Conservation (phyloP, 2,113 vertebrate genomes). For the Sinocyclocheilus anshuiensis region DNA sequence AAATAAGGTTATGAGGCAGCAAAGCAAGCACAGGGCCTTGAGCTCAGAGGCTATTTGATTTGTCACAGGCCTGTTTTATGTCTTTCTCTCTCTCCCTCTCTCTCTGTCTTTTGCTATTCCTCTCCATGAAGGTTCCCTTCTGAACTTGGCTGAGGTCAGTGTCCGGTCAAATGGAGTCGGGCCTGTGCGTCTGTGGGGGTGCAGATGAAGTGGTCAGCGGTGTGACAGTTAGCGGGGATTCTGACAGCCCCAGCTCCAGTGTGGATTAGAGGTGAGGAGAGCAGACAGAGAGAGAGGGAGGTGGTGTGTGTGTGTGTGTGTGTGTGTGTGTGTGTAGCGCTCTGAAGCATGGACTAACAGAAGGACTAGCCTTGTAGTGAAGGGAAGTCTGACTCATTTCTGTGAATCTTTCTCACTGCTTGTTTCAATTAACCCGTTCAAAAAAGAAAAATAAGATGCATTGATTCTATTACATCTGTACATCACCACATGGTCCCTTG, state of each 20-base stretch:
- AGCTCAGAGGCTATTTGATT: constrained; percentile 44
- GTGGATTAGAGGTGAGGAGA: constrained; percentile 51
- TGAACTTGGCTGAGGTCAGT: constrained; percentile 48
- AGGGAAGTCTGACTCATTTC: not conserved
- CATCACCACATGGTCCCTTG: not conserved
- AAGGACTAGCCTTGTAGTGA: not conserved
- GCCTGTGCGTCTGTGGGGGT: constrained; percentile 43
- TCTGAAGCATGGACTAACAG: constrained; percentile 43
- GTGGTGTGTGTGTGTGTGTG: not conserved
- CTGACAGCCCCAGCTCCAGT: constrained; percentile 49
- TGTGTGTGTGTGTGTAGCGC: constrained; percentile 7
- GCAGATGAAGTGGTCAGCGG: constrained; percentile 58
- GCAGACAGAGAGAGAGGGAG: constrained; percentile 15
- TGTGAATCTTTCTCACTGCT: not conserved
- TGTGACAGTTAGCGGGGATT: constrained; percentile 55
- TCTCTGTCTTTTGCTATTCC: constrained; percentile 28
- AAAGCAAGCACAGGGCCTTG: constrained; percentile 23
- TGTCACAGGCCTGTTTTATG: constrained; percentile 48
- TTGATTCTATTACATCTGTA: not conserved
- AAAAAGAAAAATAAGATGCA: not conserved
- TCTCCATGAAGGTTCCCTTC: constrained; percentile 43
- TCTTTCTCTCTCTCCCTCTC: constrained; percentile 18
- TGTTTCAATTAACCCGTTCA: not conserved
- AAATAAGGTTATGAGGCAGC: constrained; percentile 54
- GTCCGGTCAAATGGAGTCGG: constrained; percentile 51